These are phyloP conservation scores for Pachyseris speciosa DNA, from an alignment of 64 coral and sea anemone genomes.

Conservation along the genomic window DNA sequence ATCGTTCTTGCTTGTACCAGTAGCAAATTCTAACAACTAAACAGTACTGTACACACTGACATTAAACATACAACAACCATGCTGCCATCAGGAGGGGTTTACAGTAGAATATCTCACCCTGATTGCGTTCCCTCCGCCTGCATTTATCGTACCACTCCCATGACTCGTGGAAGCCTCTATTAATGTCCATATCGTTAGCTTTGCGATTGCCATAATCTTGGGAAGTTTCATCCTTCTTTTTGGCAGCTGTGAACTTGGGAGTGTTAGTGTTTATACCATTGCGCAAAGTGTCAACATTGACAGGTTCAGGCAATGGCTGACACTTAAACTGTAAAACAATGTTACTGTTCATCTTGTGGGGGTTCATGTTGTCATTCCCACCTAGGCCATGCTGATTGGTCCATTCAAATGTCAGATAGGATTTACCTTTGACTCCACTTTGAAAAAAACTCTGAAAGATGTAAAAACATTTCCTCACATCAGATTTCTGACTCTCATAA, in stretches of 20 bases:
- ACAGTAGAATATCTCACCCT: slow-evolving; percentile 59
- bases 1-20: too few species aligned
- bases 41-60: too few species aligned
- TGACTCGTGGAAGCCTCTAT: slow-evolving; percentile 80
- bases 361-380: slow-evolving; percentile 88
- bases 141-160: slow-evolving; percentile 99
- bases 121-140: slow-evolving; percentile 78
- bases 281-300: slow-evolving; percentile 48
- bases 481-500: background rate
- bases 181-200: slow-evolving; percentile 43
- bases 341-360: slow-evolving; percentile 96
- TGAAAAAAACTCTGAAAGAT: slow-evolving; percentile 76
- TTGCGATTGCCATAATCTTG: slow-evolving; percentile 48
- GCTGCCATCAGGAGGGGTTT: too few species aligned
- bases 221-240: slow-evolving; percentile 19
- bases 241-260: slow-evolving; percentile 48
- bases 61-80: too few species aligned
- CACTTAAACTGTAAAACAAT: slow-evolving; percentile 96
- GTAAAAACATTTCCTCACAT: background rate
- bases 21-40: too few species aligned
- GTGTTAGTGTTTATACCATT: slow-evolving; percentile 93
- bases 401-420: slow-evolving; percentile 92
- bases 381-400: slow-evolving; percentile 99
- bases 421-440: slow-evolving; percentile 90
- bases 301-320: slow-evolving; percentile 24